phyloP scores from a whole-genome alignment of 2,888 invertebrate species.

The Prosapia bicincta region DNA sequence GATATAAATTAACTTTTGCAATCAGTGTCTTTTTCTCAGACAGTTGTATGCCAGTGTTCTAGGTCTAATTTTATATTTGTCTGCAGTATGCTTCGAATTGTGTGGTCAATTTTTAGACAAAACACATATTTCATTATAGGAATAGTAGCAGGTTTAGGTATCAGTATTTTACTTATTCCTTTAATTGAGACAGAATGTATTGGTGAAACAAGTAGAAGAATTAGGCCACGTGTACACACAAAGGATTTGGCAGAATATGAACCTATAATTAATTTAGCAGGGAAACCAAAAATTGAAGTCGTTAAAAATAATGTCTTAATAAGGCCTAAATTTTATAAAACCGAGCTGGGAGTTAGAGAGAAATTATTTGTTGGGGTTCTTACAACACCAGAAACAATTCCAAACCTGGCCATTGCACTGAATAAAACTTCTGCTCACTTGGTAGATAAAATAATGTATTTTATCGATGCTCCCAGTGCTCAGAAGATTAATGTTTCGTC shows the following conservation, averaged over 20 bases:
- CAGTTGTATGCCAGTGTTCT: neutral
- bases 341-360: conserved; percentile 90
- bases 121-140: conserved; percentile 37
- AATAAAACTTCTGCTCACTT: conserved; percentile 84
- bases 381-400: conserved; percentile 68
- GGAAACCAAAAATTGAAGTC: conserved; percentile 48
- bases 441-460: conserved; percentile 79
- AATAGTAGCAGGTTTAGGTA: conserved; percentile 37
- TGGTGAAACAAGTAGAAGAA: conserved; percentile 18
- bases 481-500: conserved; percentile 44
- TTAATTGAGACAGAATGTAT: conserved; percentile 35
- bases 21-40: neutral
- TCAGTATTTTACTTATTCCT: conserved; percentile 36
- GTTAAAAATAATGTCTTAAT: conserved; percentile 60
- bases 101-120: conserved; percentile 32
- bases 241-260: conserved; percentile 46
- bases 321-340: conserved; percentile 89
- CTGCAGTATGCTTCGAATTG: conserved; percentile 17
- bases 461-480: conserved; percentile 55
- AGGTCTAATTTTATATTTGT: neutral
- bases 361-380: conserved; percentile 85
- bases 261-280: conserved; percentile 49
- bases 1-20: neutral
- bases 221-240: conserved; percentile 26
- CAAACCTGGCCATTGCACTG: conserved; percentile 73